Evolutionary conservation across 1,140 invertebrate genomes (phyloP), one percentile per base, ranked within the genome.

Genomic region (Trichonephila clavipes): DNA sequence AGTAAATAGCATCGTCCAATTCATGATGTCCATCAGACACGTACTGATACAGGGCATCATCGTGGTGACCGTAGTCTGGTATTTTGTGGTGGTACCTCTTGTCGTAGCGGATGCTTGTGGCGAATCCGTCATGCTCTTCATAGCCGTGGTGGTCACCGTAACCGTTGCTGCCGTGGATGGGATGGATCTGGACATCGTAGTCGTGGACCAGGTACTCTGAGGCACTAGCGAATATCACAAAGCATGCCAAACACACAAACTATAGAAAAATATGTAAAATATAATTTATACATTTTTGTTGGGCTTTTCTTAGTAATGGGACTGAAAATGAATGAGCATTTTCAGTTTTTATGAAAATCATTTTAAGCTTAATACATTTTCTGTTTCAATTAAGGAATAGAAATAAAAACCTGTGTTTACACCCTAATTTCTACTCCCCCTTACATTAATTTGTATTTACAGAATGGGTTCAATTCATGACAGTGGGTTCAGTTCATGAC

Each of bases 131-230:
- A 28, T 87, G 91, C 7, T 92, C 91, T 1, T 82, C 90, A 21
- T 92, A 72, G 19, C 83, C 82, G n/a, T 87, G 51, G 81, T 92
- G 82, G 28, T 40, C 72, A 34, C 81, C 77, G n/a, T 85, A 28
- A 24, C 81, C 51, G 18, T 66, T 16, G 28, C 85, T 77, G 28
- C 90, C 81, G 61, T 91, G 90, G 6, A 66, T 87, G 2, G 91
- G 91, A 44, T 92, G 91, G 24, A 92, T 87, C 28, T 92, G 91
- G 64, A 92, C 61, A 40, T 92, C 91, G 24, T 72, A 92, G 19
- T 92, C 91, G 66, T 86, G 82, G 2, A 19, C 51, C 1, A 90
- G 0, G 66, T 82, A 90, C 28, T 82, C 89, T 10, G 86, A 66
- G 61, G 8, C 21, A 16, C 10, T n/a, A 16, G 18, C 86, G 28